A percentile compares a stretch with the other conserved stretches of the same genome.
phyloP scores from a whole-genome alignment of 2,113 vertebrate species.

The Rousettus leschenaultii region DNA sequence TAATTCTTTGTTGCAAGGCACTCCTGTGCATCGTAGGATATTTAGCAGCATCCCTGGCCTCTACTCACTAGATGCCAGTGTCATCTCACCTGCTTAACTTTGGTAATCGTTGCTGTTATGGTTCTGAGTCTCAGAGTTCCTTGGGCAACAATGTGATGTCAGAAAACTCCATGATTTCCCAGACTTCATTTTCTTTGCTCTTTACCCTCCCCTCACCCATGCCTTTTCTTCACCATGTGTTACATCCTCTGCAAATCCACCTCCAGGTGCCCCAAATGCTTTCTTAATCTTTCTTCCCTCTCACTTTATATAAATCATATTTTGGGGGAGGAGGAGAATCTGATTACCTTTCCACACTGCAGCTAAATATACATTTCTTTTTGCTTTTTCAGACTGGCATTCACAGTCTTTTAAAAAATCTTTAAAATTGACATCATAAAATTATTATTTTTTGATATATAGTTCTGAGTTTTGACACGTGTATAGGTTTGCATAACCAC shows the following conservation, averaged over 20 bases:
- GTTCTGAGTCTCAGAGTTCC: slow-evolving; percentile 24
- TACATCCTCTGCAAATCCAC: slow-evolving; percentile 56
- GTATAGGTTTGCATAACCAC: neutral
- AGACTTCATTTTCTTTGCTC: slow-evolving; percentile 17
- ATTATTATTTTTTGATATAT: neutral
- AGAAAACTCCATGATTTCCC: slow-evolving; percentile 3
- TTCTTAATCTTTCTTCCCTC: slow-evolving; percentile 48
- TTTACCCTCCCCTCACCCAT: slow-evolving; percentile 11
- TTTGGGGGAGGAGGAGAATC: neutral
- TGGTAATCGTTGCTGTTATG: neutral
- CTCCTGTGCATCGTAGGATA: neutral
- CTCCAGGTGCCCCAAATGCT: slow-evolving; percentile 31
- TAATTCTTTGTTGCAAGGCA: neutral
- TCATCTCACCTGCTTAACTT: neutral
- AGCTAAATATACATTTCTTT: slow-evolving; percentile 27
- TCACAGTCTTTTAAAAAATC: neutral
- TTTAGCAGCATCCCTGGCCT: neutral
- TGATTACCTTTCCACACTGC: slow-evolving; percentile 50
- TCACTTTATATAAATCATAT: slow-evolving; percentile 54
- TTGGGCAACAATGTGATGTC: neutral
- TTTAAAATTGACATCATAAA: slow-evolving; percentile 7
- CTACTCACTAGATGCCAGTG: neutral
- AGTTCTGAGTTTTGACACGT: slow-evolving; percentile 22
- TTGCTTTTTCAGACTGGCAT: slow-evolving; percentile 35
- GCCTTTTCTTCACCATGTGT: neutral